These are phyloP conservation scores for Passerina amoena DNA, from an alignment of 2,113 vertebrate genomes.

Conservation along the genomic window DNA sequence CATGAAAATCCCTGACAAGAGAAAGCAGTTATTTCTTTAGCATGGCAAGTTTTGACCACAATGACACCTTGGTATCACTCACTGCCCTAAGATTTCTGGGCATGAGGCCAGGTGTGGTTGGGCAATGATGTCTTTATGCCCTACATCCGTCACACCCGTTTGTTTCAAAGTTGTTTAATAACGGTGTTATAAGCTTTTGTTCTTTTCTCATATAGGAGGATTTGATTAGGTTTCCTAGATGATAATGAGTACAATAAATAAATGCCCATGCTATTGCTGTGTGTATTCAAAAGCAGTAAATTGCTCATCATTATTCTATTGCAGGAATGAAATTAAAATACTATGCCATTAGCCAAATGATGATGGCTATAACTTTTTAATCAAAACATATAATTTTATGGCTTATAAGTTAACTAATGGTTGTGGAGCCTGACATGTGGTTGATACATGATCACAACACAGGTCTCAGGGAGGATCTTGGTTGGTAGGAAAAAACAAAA, in stretches of 20 bases:
- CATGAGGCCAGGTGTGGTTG: neutral
- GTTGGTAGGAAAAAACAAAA: neutral
- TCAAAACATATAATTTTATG: slow-evolving; percentile 52
- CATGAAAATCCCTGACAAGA: neutral
- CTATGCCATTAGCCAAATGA: slow-evolving; percentile 14
- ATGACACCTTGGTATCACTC: neutral
- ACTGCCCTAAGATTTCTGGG: neutral
- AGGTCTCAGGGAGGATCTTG: neutral
- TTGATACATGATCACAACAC: neutral
- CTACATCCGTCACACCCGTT: neutral
- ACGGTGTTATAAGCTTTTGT: neutral
- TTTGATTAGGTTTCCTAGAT: slow-evolving; percentile 4
- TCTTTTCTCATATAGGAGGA: neutral
- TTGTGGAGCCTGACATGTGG: neutral
- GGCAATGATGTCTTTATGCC: neutral
- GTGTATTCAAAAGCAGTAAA: slow-evolving; percentile 19
- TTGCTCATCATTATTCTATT: slow-evolving; percentile 34
- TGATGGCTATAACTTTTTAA: slow-evolving; percentile 46
- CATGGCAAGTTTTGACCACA: neutral
- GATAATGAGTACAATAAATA: slow-evolving; percentile 46
- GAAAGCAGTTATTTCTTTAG: neutral
- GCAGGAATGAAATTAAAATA: slow-evolving; percentile 26
- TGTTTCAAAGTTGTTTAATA: slow-evolving; percentile 2
- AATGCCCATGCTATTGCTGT: neutral
- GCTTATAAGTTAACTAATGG: slow-evolving; percentile 26